Percentiles rank a stretch among this genome's conserved stretches.
These are phyloP conservation scores for Pseudonaja textilis DNA, from an alignment of 2,113 vertebrate genomes.

Conservation along the genomic window DNA sequence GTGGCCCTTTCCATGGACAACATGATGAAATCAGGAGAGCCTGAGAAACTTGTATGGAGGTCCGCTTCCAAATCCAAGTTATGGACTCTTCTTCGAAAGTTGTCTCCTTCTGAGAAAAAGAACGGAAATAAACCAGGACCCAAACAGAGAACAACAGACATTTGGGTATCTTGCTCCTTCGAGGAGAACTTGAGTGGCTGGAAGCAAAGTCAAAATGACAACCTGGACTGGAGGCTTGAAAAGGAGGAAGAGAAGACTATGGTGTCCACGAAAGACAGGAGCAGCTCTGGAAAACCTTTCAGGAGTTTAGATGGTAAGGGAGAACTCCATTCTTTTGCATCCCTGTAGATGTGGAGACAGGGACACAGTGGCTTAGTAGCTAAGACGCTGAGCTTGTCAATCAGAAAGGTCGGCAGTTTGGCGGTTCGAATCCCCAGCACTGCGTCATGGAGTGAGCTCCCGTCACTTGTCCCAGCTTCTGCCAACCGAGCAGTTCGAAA, in stretches of 20 bases:
- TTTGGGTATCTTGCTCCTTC: constrained; percentile 18
- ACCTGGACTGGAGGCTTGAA: constrained; percentile 17
- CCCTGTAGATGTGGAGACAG: neutral
- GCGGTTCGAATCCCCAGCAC: too few relatives aligned
- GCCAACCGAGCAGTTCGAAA: too few relatives aligned
- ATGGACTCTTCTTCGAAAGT: neutral
- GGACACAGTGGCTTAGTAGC: too few relatives aligned
- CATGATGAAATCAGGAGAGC: neutral
- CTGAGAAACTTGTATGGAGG: too few relatives aligned
- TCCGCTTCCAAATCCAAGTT: neutral
- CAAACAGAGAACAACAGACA: too few relatives aligned
- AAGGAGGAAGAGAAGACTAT: neutral
- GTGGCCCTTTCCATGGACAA: neutral
- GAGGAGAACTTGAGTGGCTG: constrained; percentile 34
- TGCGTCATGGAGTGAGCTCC: too few relatives aligned
- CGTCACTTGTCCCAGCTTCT: too few relatives aligned
- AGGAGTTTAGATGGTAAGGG: neutral
- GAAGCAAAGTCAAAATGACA: constrained; percentile 20
- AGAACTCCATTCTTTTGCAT: fast-evolving
- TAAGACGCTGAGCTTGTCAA: too few relatives aligned
- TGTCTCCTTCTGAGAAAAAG: neutral
- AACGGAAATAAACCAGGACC: neutral
- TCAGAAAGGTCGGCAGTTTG: too few relatives aligned
- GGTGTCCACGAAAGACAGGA: neutral
- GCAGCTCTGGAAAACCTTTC: neutral